Percentiles rank a stretch among this genome's conserved stretches.
phyloP scores from a whole-genome alignment of 1,140 invertebrate species.

The Anthonomus grandis region DNA sequence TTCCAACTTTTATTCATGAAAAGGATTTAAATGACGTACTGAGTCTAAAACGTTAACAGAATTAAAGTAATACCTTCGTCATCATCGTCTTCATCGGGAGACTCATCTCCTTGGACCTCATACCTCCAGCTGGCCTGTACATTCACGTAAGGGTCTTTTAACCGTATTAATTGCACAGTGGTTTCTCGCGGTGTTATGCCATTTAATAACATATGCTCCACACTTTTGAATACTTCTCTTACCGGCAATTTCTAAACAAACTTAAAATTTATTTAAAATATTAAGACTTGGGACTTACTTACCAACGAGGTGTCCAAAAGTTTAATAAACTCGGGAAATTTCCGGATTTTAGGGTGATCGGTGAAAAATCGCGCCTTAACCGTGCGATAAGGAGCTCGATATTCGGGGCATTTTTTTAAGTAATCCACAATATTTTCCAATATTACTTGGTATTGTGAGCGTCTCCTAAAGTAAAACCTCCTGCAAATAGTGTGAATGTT shows the following conservation, averaged over 20 bases:
- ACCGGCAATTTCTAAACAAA: too few species aligned
- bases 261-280: too few species aligned
- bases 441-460: conserved; percentile 55
- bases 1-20: too few species aligned
- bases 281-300: too few species aligned
- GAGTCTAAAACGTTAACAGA: too few species aligned
- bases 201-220: too few species aligned
- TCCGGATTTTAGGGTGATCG: conserved; percentile 45
- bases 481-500: conserved; percentile 4
- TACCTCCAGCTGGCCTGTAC: conserved; percentile 41
- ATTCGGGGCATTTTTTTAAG: conserved; percentile 55
- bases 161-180: conserved; percentile 52
- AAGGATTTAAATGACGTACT: too few species aligned
- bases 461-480: conserved; percentile 59
- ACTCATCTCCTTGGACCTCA: conserved; percentile 13
- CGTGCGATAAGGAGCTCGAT: conserved; percentile 54
- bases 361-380: conserved; percentile 51
- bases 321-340: conserved; percentile 48
- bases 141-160: conserved; percentile 54
- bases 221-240: too few species aligned
- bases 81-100: conserved; percentile 27
- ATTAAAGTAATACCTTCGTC: too few species aligned
- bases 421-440: conserved; percentile 57
- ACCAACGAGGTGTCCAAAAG: conserved; percentile 49
- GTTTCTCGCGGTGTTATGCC: conserved; percentile 53